Base-by-base conservation (phyloP, 2,113 vertebrate species). In the Sialia sialis region DNA sequence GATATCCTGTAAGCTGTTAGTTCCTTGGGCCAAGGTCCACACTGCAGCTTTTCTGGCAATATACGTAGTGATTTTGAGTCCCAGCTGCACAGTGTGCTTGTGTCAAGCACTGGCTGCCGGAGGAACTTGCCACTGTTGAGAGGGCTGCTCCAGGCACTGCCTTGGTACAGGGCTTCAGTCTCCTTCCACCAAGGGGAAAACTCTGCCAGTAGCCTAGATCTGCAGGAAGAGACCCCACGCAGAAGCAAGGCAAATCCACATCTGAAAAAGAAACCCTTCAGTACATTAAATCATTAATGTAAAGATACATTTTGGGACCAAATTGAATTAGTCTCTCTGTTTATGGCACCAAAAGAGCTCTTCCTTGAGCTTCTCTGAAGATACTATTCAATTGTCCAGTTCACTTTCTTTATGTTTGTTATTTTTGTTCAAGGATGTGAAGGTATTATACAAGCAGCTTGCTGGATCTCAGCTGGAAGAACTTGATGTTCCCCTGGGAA, bases 381-480 rank as follows among this genome's bases (percentile, higher is more conserved):
- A 41, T 49, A 29, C 56, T 38, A 30, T 68, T 48, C 64, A 18
- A 2, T 17, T 49, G 27, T 36, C 75, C 39, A 23, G 36, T 82
- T 60, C 78, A 60, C 76, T 13, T 91, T 88, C 86, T 78, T 79
- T 49, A 29, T 38, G 18, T 78, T 30, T 79, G 9, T 83, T 60
- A 34, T 63, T 78, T 16, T 92, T 95, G 93, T 63, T 97, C 74
- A 88, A 99, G 99, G 98, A 99, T 52, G 98, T 99, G 78, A 98
- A 98, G 75, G 93, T 97, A 79, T 97, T 99, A n/a, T 99, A 99
- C 97, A 98, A 98, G 77, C 99, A 99, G 97, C 97, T 99, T 96
- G 97, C 98, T 7, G 98, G 98, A n/a, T 98, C 97, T 54, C 98
- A 99, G 75, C 95, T 98, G 89, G 98, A 99, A 72, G 98, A 99